Conservation (phyloP, 2,797 vertebrate species). For the Onychomys leucogaster region DNA sequence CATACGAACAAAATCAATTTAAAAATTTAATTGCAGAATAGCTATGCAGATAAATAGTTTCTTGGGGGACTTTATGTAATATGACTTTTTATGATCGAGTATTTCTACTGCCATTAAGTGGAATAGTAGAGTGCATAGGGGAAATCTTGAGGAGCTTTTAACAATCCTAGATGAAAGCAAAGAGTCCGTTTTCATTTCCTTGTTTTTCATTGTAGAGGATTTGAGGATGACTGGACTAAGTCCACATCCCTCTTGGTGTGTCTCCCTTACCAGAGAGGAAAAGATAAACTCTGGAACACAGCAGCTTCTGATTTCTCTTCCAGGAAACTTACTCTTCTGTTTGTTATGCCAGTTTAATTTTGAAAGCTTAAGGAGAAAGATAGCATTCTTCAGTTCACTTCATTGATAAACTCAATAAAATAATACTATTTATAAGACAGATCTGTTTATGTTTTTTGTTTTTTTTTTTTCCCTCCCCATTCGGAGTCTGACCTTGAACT, state of each 20-base stretch:
- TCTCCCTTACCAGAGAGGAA: not conserved
- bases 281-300: conserved; percentile 23
- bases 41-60: conserved; percentile 19
- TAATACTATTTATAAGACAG: conserved; percentile 36
- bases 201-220: conserved; percentile 57
- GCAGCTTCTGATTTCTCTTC: conserved; percentile 40
- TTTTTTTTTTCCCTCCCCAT: not conserved
- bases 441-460: not conserved
- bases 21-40: conserved; percentile 36
- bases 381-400: conserved; percentile 44
- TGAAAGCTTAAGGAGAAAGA: not conserved
- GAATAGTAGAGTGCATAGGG: not conserved
- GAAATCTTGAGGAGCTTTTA: conserved; percentile 22
- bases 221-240: conserved; percentile 52
- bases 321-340: not conserved
- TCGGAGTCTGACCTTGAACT: not conserved
- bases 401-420: conserved; percentile 44
- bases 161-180: conserved; percentile 39
- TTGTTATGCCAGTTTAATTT: conserved; percentile 51
- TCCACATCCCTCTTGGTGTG: not conserved
- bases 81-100: not conserved
- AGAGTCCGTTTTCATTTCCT: conserved; percentile 47
- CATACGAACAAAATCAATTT: conserved; percentile 48
- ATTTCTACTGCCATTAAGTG: not conserved
- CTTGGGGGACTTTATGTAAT: not conserved